These are phyloP conservation scores for Cantharis rufa DNA, from an alignment of 2,888 invertebrate genomes.

Conservation along the genomic window DNA sequence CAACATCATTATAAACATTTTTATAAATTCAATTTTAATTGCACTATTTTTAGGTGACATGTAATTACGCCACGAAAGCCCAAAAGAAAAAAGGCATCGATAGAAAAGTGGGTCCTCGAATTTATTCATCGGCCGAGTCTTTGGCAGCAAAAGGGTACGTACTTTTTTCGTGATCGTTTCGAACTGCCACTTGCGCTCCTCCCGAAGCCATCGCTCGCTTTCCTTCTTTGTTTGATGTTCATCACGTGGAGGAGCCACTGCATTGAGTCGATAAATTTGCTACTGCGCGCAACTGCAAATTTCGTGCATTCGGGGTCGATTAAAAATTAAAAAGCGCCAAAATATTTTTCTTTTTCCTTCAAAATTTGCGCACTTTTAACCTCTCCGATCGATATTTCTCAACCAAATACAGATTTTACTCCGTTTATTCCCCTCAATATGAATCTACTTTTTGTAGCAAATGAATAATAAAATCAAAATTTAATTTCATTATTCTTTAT, in stretches of 20 bases:
- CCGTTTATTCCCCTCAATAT: not conserved
- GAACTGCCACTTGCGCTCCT: slow-evolving; percentile 39
- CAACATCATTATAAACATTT: not conserved
- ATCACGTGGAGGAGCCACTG: slow-evolving; percentile 47
- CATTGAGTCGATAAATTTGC: slow-evolving; percentile 52
- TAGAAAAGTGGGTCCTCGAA: slow-evolving; percentile 53
- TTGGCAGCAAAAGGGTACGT: slow-evolving; percentile 72
- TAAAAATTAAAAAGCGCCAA: slow-evolving; percentile 26
- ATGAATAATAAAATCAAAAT: not conserved
- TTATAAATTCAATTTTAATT: slow-evolving; percentile 12
- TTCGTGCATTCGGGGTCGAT: slow-evolving; percentile 22
- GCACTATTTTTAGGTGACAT: slow-evolving; percentile 42
- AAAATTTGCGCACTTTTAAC: not conserved
- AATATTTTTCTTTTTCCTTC: not conserved
- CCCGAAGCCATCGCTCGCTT: slow-evolving; percentile 48
- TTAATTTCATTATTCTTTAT: not conserved
- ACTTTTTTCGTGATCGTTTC: slow-evolving; percentile 40
- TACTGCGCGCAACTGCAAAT: slow-evolving; percentile 50
- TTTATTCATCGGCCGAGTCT: slow-evolving; percentile 64
- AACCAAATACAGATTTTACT: not conserved
- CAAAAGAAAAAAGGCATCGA: slow-evolving; percentile 54
- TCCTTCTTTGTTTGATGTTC: slow-evolving; percentile 40
- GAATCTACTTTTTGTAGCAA: not conserved
- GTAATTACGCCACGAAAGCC: slow-evolving; percentile 51
- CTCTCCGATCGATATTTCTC: not conserved